Conservation (phyloP, 2,888 invertebrate genomes). For the Melikaiella ostensackeni region DNA sequence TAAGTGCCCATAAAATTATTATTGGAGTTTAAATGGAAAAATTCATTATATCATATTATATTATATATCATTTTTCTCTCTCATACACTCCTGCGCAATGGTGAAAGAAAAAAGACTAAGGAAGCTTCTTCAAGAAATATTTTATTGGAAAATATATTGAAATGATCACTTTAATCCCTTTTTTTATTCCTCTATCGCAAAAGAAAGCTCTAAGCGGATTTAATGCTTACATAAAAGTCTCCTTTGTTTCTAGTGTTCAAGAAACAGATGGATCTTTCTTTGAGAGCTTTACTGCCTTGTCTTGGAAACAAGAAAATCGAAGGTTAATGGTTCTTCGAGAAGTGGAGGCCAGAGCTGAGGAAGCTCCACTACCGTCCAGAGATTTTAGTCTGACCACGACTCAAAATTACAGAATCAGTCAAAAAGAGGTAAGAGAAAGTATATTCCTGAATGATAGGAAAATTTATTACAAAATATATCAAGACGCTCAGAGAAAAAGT, state of each 20-base stretch:
- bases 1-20: too few species aligned
- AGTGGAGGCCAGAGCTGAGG: constrained; percentile 83
- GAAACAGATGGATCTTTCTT: constrained; percentile 97
- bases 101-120: too few species aligned
- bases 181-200: neutral
- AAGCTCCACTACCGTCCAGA: constrained; percentile 78
- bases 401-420: constrained; percentile 63
- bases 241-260: constrained; percentile 85
- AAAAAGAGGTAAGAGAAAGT: constrained; percentile 62
- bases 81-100: too few species aligned
- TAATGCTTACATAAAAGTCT: neutral
- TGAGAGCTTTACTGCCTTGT: constrained; percentile 94
- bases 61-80: too few species aligned
- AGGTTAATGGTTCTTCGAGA: constrained; percentile 88
- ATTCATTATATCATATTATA: too few species aligned
- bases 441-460: too few species aligned
- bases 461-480: too few species aligned
- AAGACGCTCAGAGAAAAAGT: too few species aligned
- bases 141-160: neutral
- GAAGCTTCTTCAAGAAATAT: too few species aligned
- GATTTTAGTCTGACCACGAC: constrained; percentile 76
- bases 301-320: constrained; percentile 95
- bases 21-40: too few species aligned
- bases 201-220: neutral
- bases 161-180: neutral